A percentile compares a stretch with the other conserved stretches of the same genome.
Evolutionary conservation across 2,113 vertebrate genomes (phyloP).

Genomic region (Rattus rattus): DNA sequence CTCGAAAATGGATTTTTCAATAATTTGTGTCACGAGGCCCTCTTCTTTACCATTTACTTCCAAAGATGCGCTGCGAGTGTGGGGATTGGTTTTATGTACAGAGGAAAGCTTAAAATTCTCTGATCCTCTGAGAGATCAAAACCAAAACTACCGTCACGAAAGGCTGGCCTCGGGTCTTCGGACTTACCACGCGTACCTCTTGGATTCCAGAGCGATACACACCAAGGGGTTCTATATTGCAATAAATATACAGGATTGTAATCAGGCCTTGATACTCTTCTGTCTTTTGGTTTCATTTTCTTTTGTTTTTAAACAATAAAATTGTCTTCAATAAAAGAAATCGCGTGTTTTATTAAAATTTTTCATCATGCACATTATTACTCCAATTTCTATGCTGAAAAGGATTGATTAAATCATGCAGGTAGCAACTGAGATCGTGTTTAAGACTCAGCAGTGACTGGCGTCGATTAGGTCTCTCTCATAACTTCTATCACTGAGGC

Average conservation of each 20-base stretch:
- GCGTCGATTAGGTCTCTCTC: slow-evolving; percentile 84
- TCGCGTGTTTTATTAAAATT: slow-evolving; percentile 89
- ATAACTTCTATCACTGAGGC: slow-evolving; percentile 50
- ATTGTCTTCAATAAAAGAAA: too few species aligned
- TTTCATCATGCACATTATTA: slow-evolving; percentile 85
- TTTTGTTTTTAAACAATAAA: too few species aligned
- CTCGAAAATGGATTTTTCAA: not conserved
- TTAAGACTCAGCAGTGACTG: slow-evolving; percentile 87
- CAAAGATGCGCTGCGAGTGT: not conserved
- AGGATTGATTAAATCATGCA: slow-evolving; percentile 90
- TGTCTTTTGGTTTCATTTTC: slow-evolving; percentile 41
- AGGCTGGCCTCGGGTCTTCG: not conserved
- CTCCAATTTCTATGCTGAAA: slow-evolving; percentile 82
- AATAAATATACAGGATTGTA: slow-evolving; percentile 11
- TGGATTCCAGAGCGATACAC: not conserved
- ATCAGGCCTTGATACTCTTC: slow-evolving; percentile 29
- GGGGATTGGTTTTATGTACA: slow-evolving; percentile 2
- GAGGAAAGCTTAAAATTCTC: slow-evolving; percentile 20
- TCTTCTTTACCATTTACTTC: not conserved
- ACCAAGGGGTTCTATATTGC: not conserved
- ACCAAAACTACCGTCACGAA: slow-evolving; percentile 31
- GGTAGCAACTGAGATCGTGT: slow-evolving; percentile 84
- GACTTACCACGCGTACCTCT: not conserved
- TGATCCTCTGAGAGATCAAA: slow-evolving; percentile 14
- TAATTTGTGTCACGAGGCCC: not conserved